Evolutionary conservation across 2,113 vertebrate genomes (phyloP).

Genomic region (Myiozetetes cayanensis): DNA sequence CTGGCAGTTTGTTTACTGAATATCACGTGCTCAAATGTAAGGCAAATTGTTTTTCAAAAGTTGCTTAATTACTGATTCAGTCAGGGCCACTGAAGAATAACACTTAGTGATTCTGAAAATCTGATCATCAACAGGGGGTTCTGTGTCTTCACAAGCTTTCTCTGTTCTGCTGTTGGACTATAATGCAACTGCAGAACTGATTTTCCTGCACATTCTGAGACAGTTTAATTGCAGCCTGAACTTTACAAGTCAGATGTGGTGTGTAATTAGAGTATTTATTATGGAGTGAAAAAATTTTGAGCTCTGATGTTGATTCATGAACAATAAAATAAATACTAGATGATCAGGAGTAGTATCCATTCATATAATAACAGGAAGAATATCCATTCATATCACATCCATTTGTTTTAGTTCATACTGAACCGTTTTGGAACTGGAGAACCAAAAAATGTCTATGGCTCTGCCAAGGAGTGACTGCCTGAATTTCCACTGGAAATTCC

Average conservation of each 20-base stretch:
- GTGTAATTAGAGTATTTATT: not conserved
- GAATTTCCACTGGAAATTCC: slow-evolving; percentile 32
- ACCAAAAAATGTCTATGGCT: not conserved
- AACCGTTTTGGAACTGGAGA: not conserved
- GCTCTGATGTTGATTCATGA: not conserved
- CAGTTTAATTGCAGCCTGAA: not conserved
- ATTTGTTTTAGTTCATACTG: not conserved
- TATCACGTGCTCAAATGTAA: not conserved
- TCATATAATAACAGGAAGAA: not conserved
- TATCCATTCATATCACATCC: not conserved
- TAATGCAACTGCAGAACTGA: not conserved
- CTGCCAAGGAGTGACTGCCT: not conserved
- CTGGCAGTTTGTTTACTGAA: not conserved
- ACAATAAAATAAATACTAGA: not conserved
- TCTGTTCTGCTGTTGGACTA: not conserved
- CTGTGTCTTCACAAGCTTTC: not conserved
- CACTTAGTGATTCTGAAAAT: not conserved
- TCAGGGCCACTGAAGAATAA: not conserved
- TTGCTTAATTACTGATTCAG: not conserved
- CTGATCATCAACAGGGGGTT: not conserved
- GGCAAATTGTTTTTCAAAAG: not conserved
- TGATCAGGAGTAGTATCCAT: not conserved
- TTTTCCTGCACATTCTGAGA: not conserved
- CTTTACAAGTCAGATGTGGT: not conserved
- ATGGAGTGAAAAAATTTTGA: not conserved